Base-by-base conservation (phyloP, 2,888 invertebrate species). In the Polyommatus iphigenia region DNA sequence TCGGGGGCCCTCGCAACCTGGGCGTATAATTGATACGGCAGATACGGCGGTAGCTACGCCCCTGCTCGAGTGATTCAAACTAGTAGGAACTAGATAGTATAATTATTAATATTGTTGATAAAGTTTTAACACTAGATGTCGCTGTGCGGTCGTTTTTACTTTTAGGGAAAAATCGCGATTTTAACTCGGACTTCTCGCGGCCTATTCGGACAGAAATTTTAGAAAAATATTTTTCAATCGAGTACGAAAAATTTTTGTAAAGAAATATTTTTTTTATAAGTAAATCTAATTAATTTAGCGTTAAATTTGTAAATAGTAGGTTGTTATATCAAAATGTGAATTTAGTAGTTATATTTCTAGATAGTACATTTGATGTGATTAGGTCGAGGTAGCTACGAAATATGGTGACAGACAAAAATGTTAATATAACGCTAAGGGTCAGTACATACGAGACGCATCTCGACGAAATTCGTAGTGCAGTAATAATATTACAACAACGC, bases 101-200 rank as follows among this genome's bases (percentile, higher is more conserved):
- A 54, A 24, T 24, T 24, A n/a, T n/a, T n/a, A 50, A 50, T 4
- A 15, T 15, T 50, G 4, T 50, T 4, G 50, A 15, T 41, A 15
- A 50, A 4, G 15, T 50, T 50, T 13, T 50, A 15, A 15, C 29
- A 1, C 67, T 13, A 67, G 29, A 67, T 67, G 67, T 67, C 67
- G 67, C 67, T 29, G 29, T 67, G 62, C 13, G 29, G 67, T 67
- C 67, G 29, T 13, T 77, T 67, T 78, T 75, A 76, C 77, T 62
- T 79, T 77, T 78, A 77, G 50, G 54, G 18, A 54, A 54, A 3
- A 54, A 15, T 54, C 54, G 81, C 82, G 82, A 83, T 81, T 82
- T 80, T 81, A 81, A 83, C 82, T 84, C 83, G 80, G 83, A 81
- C 82, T 81, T 83, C 82, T 83, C 82, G 84, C 84, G 87, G 86